phyloP scores from a whole-genome alignment of 2,888 invertebrate species.

The Suillia variegata region DNA sequence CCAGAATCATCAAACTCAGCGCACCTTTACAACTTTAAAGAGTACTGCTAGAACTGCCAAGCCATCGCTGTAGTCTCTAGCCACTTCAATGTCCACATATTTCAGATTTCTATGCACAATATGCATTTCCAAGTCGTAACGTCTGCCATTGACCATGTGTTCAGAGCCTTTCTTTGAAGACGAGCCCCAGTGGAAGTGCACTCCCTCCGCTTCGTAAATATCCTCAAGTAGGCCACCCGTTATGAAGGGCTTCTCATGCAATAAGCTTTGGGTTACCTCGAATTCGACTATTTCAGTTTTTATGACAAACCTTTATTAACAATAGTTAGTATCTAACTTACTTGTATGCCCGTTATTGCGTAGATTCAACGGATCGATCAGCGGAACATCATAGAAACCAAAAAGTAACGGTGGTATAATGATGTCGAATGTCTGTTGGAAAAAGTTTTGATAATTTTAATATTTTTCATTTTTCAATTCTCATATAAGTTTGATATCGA shows the following conservation, averaged over 20 bases:
- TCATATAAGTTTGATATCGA: not conserved
- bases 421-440: conserved; percentile 34
- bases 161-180: conserved; percentile 71
- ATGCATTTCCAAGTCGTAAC: conserved; percentile 69
- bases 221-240: conserved; percentile 40
- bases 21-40: conserved; percentile 62
- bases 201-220: conserved; percentile 43
- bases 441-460: not conserved
- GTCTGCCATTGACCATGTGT: conserved; percentile 52
- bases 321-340: conserved; percentile 29
- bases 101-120: conserved; percentile 70
- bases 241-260: conserved; percentile 42
- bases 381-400: conserved; percentile 68
- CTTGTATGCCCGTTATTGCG: conserved; percentile 74
- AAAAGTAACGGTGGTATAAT: conserved; percentile 66
- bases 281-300: conserved; percentile 51
- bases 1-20: not conserved
- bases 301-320: not conserved
- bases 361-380: conserved; percentile 67
- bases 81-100: conserved; percentile 63
- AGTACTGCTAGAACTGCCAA: conserved; percentile 70
- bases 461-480: too few relatives aligned
- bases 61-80: conserved; percentile 64
- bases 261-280: conserved; percentile 39
- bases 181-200: conserved; percentile 74